Base-by-base conservation (phyloP, 2,888 invertebrate species). In the Meliscaeva auricollis region DNA sequence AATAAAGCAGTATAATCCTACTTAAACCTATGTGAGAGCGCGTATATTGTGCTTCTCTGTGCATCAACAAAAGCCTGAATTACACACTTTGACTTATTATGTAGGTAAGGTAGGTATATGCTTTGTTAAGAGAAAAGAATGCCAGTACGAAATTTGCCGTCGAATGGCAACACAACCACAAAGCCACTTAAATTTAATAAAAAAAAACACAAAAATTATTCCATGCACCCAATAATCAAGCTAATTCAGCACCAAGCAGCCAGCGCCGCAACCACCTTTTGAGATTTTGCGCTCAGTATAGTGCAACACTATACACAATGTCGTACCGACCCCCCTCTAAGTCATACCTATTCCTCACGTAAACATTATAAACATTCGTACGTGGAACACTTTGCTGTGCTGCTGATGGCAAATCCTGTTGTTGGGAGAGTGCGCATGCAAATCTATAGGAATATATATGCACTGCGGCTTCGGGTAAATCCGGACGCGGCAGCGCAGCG, bases 201-300 rank as follows among this genome's bases (percentile, higher is more conserved):
- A 6, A 17, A 38, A 22, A 64, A 11, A 64, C 2, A 30, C 44
- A 46, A 64, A 46, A 35, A 6, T n/a, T 77, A 79, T 79, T 72
- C 38, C 76, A 85, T 73, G 84, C 76, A 85, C 80, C 84, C 84
- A 85, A 85, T 80, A 85, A 85, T 85, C 84, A 85, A 85, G 80
- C 84, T 85, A 85, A 85, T 85, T 85, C 80, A 68, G 79, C 70
- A 72, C 66, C 84, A 58, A 74, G 15, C 41, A 62, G 22, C 17
- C 38, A 38, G 35, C 22, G 69, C 70, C 70, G 15, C 32, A 11
- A 62, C 32, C 17, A 78, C 78, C 74, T 77, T 77, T 68, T 60
- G 20, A 75, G 75, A 41, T 54, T 38, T 35, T n/a, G 50, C 22
- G 15, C 6, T 4, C 26, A 15, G 22, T 9, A n/a, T n/a, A 44